Evolutionary conservation across 2,888 invertebrate genomes (phyloP).

Genomic region (Drosophila vallismaia): DNA sequence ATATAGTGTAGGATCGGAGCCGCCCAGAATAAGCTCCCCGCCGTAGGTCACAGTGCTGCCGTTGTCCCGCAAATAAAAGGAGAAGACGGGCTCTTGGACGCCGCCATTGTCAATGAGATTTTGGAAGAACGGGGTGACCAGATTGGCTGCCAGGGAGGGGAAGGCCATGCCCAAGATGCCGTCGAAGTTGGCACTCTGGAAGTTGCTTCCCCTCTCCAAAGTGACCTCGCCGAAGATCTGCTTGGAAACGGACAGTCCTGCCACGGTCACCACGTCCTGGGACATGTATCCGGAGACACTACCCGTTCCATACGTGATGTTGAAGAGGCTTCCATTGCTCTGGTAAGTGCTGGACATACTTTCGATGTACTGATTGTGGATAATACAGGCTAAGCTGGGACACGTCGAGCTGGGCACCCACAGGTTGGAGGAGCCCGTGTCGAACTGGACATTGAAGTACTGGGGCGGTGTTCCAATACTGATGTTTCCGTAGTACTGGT

Average conservation of each 20-base stretch:
- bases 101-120: constrained; percentile 92
- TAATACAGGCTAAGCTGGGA: constrained; percentile 92
- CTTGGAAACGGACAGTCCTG: constrained; percentile 87
- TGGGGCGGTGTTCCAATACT: constrained; percentile 96
- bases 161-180: constrained; percentile 98
- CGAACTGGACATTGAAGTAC: constrained; percentile 96
- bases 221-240: constrained; percentile 98
- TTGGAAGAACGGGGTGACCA: constrained; percentile 94
- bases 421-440: constrained; percentile 98
- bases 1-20: constrained; percentile 95
- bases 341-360: constrained; percentile 91
- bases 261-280: constrained; percentile 90
- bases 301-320: constrained; percentile 97
- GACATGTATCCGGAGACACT: constrained; percentile 97
- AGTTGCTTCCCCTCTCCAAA: constrained; percentile 94
- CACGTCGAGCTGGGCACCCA: constrained; percentile 99
- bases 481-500: constrained; percentile 97
- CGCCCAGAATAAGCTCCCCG: constrained; percentile 95
- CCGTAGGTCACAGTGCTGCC: constrained; percentile 69
- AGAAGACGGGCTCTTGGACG: constrained; percentile 90
- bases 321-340: constrained; percentile 94
- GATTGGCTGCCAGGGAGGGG: constrained; percentile 92
- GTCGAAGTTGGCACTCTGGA: constrained; percentile 98
- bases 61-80: constrained; percentile 93
- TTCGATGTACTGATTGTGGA: constrained; percentile 97